Base-by-base conservation (phyloP, 2,797 vertebrate genomes). In the Chrysolophus pictus region DNA sequence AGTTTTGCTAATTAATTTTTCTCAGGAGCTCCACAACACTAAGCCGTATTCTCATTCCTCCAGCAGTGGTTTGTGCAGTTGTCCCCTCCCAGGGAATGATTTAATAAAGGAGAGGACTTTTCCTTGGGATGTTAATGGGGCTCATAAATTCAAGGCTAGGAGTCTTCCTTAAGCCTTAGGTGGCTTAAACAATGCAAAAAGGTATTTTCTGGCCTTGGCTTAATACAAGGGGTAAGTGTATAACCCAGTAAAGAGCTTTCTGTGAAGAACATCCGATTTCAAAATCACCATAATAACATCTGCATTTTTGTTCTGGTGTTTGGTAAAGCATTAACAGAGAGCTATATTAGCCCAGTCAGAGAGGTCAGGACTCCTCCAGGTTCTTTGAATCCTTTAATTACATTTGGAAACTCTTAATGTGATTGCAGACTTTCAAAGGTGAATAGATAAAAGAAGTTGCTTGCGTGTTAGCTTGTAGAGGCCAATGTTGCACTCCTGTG, bases 1-100 rank as follows among this genome's bases (percentile, higher is more conserved):
- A 62, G 79, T 65, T 94, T 90, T 77, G 69, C 73, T 94, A 95
- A 95, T 96, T 94, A 92, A 92, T 94, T 95, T 92, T 81, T 91
- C 72, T 89, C 91, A 72, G 82, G 69, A 85, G 82, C 29, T 63
- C 62, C 89, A 49, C 39, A 69, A 87, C 87, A 42, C 29, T 63
- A 69, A 10, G 55, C 33, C 2, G 4, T 39, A 22, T 46, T 39
- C 65, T 74, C 46, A 63, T 76, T 89, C 62, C 91, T 93, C 76
- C 67, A 81, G 75, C 59, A 72, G 91, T 88, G 70, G 76, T 82
- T 88, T 35, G 26, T 72, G 59, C 76, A 68, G 55, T 31, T 8
- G 3, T 65, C 73, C 46, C 37, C 65, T 93, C 69, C 58, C 72
- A 72, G 82, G 72, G 82, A 83, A 91, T 91, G 75, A 95, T 96